These are phyloP conservation scores for Ciconia nigra DNA, from an alignment of 2,797 vertebrate species.

Conservation along the genomic window DNA sequence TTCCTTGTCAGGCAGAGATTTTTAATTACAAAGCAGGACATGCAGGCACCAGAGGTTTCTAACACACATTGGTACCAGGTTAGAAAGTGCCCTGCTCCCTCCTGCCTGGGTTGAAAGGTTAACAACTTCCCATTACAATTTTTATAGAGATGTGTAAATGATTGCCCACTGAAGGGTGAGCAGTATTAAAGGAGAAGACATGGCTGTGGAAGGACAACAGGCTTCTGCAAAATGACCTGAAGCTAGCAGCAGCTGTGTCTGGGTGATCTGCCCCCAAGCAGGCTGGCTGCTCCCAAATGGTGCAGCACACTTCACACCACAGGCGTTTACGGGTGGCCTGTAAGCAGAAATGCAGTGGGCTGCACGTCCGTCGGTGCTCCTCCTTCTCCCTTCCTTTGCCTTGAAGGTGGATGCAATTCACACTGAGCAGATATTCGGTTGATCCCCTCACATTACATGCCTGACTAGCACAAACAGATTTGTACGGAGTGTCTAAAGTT, in stretches of 20 bases:
- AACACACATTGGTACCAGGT: not conserved
- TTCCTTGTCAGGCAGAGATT: not conserved
- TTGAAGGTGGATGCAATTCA: not conserved
- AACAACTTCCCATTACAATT: not conserved
- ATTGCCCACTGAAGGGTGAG: not conserved
- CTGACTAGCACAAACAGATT: not conserved
- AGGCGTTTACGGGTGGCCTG: not conserved
- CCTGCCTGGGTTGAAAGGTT: not conserved
- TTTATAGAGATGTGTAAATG: conserved; percentile 25
- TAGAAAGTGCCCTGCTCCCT: not conserved
- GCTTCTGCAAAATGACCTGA: not conserved
- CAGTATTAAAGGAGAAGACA: not conserved
- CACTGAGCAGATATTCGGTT: rapidly evolving
- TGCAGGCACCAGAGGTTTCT: not conserved
- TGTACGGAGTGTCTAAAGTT: not conserved
- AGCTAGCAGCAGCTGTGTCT: not conserved
- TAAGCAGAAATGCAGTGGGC: not conserved
- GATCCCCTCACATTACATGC: not conserved
- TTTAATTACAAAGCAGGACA: not conserved
- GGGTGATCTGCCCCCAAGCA: not conserved
- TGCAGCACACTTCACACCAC: too few relatives aligned
- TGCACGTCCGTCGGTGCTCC: rapidly evolving
- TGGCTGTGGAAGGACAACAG: not conserved
- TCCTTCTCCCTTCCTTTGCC: not conserved
- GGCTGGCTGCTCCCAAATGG: not conserved